These are phyloP conservation scores for Eristalis pertinax DNA, from an alignment of 2,888 invertebrate genomes.

Conservation along the genomic window DNA sequence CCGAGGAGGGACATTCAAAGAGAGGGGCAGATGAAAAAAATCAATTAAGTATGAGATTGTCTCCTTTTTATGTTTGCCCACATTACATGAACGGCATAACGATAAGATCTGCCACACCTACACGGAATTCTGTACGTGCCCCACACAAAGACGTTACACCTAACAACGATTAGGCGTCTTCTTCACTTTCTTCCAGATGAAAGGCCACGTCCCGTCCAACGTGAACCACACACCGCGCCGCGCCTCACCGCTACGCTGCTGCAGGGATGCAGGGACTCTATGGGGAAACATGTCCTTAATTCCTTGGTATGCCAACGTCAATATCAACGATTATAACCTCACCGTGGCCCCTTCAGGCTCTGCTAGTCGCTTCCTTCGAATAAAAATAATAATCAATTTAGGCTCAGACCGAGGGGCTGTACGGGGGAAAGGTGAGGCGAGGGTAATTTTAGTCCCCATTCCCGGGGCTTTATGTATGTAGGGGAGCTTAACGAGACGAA, in stretches of 20 bases:
- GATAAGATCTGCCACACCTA: constrained; percentile 31
- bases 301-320: constrained; percentile 52
- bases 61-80: constrained; percentile 49
- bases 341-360: constrained; percentile 1
- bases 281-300: constrained; percentile 49
- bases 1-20: neutral
- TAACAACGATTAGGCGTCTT: constrained; percentile 19
- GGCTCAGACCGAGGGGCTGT: constrained; percentile 28
- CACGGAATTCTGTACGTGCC: constrained; percentile 23
- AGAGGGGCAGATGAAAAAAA: constrained; percentile 14
- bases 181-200: constrained; percentile 28
- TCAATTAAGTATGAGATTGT: constrained; percentile 53
- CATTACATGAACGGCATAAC: constrained; percentile 30
- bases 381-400: constrained; percentile 71
- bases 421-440: constrained; percentile 29
- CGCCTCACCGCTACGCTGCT: neutral
- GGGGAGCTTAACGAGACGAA: constrained; percentile 63
- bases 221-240: neutral
- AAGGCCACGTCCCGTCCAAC: constrained; percentile 13
- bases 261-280: neutral
- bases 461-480: neutral
- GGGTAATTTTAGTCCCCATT: constrained; percentile 46
- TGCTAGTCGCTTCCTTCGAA: constrained; percentile 42
- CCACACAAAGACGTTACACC: constrained; percentile 12
- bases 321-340: constrained; percentile 62